Conservation (phyloP, 2,888 invertebrate genomes). For the Lepidocyrtoides sp. region DNA sequence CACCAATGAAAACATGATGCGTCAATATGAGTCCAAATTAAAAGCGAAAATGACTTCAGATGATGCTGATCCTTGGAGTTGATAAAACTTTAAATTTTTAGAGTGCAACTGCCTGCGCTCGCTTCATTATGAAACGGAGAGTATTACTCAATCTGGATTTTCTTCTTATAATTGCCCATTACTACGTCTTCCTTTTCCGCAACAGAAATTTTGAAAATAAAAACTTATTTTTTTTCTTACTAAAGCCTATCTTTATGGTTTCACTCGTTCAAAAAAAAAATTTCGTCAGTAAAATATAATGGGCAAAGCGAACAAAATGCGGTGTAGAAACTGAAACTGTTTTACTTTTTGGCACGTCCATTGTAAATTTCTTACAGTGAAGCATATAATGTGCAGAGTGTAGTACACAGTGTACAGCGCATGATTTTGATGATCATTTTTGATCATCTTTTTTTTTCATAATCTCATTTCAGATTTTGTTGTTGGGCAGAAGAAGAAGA, state of each 20-base stretch:
- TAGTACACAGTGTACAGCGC: too few relatives aligned
- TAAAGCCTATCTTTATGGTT: conserved; percentile 8
- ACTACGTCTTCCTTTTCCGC: conserved; percentile 34
- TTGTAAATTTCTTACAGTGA: neutral
- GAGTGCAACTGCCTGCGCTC: too few relatives aligned
- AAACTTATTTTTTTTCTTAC: neutral
- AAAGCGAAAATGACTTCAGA: too few relatives aligned
- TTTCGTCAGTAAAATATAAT: neutral
- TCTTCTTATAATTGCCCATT: too few relatives aligned
- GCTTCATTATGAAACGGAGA: neutral
- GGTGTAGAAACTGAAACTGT: neutral
- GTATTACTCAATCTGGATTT: conserved; percentile 57
- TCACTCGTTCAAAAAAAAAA: too few relatives aligned
- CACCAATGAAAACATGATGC: neutral
- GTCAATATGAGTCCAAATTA: neutral
- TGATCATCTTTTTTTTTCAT: neutral
- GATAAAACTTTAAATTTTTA: too few relatives aligned
- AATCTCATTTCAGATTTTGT: neutral
- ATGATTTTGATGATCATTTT: neutral
- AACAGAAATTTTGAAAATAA: neutral
- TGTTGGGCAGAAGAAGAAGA: neutral
- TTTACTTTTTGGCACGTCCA: neutral
- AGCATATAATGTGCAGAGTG: too few relatives aligned
- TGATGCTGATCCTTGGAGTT: too few relatives aligned
- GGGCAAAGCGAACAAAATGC: neutral